Evolutionary conservation across 2,113 vertebrate genomes (phyloP).

Genomic region (Grallaria varia): DNA sequence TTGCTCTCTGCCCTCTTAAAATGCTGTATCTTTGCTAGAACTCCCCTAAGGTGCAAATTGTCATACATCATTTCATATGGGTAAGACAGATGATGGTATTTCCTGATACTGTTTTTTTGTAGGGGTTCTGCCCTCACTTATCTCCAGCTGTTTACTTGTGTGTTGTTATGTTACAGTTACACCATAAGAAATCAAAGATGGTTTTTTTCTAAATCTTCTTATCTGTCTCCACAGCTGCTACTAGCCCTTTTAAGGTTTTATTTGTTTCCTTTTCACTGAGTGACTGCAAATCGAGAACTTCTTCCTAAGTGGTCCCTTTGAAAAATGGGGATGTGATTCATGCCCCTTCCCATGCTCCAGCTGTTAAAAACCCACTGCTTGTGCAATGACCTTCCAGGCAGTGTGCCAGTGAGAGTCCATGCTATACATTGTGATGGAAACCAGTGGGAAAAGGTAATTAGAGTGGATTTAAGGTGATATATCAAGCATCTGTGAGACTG

Average conservation of each 20-base stretch:
- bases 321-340: not conserved
- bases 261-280: not conserved
- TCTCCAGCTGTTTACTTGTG: not conserved
- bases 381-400: not conserved
- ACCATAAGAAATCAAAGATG: not conserved
- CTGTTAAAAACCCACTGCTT: not conserved
- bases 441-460: not conserved
- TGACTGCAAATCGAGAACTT: not conserved
- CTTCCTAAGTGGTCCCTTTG: not conserved
- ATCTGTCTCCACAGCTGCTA: not conserved
- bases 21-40: not conserved
- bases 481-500: not conserved
- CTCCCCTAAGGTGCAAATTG: not conserved
- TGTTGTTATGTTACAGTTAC: not conserved
- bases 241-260: not conserved
- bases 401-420: accelerated
- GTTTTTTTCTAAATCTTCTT: not conserved
- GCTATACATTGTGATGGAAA: not conserved
- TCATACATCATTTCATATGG: not conserved
- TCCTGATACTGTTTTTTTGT: not conserved
- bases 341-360: not conserved
- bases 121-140: not conserved
- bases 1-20: not conserved
- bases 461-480: not conserved
- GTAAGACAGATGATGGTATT: not conserved